A percentile compares a stretch with the other conserved stretches of the same genome.
phyloP scores from a whole-genome alignment of 2,797 vertebrate species.

The Botia almorhae region DNA sequence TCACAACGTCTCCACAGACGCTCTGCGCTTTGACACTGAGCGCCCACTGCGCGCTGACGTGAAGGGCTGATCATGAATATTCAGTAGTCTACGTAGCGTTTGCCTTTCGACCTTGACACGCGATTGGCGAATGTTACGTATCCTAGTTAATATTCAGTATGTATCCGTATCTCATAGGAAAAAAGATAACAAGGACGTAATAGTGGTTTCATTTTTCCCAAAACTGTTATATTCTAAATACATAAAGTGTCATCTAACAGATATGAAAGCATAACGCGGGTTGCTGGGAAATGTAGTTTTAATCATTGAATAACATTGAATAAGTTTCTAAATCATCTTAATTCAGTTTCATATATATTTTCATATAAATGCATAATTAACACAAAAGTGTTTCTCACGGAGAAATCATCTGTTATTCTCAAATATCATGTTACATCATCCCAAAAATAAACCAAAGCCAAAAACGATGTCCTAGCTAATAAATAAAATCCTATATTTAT shows the following conservation, averaged over 20 bases:
- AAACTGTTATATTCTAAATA: background rate
- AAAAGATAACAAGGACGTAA: conserved; percentile 8
- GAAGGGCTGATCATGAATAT: background rate
- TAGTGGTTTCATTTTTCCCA: background rate
- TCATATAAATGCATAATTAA: background rate
- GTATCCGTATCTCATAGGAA: conserved; percentile 36
- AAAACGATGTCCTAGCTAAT: too few species aligned
- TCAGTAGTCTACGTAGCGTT: background rate
- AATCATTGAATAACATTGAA: background rate
- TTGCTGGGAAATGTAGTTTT: conserved; percentile 28
- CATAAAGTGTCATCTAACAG: background rate
- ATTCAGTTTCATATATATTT: background rate
- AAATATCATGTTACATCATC: background rate
- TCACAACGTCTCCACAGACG: background rate
- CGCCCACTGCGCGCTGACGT: conserved; percentile 10
- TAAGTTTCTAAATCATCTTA: background rate
- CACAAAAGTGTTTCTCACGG: background rate
- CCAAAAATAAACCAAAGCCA: background rate
- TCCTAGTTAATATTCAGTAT: background rate
- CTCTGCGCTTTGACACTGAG: conserved; percentile 21
- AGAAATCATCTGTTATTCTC: background rate
- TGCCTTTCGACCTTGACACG: background rate
- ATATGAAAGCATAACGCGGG: background rate
- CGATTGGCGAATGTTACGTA: background rate
- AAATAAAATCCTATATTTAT: too few species aligned